Base-by-base conservation (phyloP, 2,113 vertebrate species). In the Leucosticte australis region DNA sequence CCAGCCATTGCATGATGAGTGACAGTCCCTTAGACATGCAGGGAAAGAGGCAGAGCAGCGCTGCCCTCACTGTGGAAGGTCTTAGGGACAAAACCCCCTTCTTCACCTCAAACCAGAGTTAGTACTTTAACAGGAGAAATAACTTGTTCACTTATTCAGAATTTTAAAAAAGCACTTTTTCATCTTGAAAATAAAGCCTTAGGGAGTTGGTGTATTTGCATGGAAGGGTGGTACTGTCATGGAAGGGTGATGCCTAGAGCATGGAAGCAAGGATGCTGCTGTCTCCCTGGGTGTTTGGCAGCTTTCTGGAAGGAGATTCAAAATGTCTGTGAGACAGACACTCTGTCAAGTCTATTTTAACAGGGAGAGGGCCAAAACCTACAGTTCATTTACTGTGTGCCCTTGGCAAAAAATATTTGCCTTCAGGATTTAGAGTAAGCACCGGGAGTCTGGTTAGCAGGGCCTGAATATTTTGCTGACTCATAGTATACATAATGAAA, bases 31-130 rank as follows among this genome's bases (percentile, higher is more conserved):
- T 24, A 27, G 41, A 21, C 10, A 1, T 23, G 15, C 8, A 37
- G 15, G 44, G 44, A 37, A 46, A 20, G 26, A 59, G 12, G 28
- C 2, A 9, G 16, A 23, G 10, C 2, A 2, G 23, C 1, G 0
- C 6, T 0, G 0, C 42, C 22, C 8, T 33, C 0, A 0, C 3
- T 37, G 27, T 23, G 53, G 31, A 13, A 64, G 2, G 14, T 27
- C 57, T 49, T 70, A 1, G 6, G 42, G 33, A 44, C 47, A 60
- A 67, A 78, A 7, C 0, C 12, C 2, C 7, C 1, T 3, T 39
- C 55, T 46, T 60, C 5, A 2, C 16, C 44, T 87, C 22, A 68
- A 60, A 63, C 4, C 2, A 5, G 5, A 49, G 28, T 63, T 47
- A 44, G 28, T 33, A 68, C 44, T 42, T 78, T 89, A 50, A 35